Conservation (phyloP, 2,888 invertebrate species). For the Tolmerus cingulatus region DNA sequence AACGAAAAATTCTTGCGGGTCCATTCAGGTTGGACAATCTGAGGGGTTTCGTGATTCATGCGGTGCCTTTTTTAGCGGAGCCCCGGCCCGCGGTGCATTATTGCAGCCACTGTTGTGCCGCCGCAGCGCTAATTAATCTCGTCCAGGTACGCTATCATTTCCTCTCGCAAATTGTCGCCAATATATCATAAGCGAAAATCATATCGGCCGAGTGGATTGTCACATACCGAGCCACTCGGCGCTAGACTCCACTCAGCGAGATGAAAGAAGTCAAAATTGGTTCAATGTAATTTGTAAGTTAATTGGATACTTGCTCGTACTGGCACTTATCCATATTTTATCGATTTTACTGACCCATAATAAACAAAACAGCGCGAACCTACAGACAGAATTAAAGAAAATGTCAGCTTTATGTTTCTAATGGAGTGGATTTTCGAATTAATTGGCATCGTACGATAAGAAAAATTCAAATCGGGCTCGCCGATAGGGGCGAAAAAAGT, state of each 20-base stretch:
- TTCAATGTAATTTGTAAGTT: slow-evolving; percentile 39
- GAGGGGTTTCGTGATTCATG: background rate
- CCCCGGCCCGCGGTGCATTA: background rate
- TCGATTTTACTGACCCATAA: slow-evolving; percentile 29
- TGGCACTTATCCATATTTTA: slow-evolving; percentile 32
- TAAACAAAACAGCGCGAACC: slow-evolving; percentile 13
- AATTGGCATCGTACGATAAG: slow-evolving; percentile 22
- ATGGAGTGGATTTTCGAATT: slow-evolving; percentile 27
- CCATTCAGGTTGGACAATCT: background rate
- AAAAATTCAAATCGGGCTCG: background rate
- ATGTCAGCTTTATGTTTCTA: slow-evolving; percentile 30
- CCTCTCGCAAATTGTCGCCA: slow-evolving; percentile 6
- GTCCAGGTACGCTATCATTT: slow-evolving; percentile 21
- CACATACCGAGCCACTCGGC: background rate
- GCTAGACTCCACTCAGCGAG: background rate
- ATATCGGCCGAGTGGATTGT: background rate
- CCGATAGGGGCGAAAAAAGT: background rate
- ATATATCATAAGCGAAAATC: slow-evolving; percentile 34
- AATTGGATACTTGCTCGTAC: slow-evolving; percentile 30
- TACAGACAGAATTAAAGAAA: slow-evolving; percentile 16
- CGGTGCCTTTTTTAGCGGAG: background rate
- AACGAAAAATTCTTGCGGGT: background rate
- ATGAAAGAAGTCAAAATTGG: slow-evolving; percentile 13
- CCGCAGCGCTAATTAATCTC: slow-evolving; percentile 7
- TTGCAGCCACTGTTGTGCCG: background rate